Base-by-base conservation (phyloP, 2,797 vertebrate genomes). In the Acropternis orthonyx region DNA sequence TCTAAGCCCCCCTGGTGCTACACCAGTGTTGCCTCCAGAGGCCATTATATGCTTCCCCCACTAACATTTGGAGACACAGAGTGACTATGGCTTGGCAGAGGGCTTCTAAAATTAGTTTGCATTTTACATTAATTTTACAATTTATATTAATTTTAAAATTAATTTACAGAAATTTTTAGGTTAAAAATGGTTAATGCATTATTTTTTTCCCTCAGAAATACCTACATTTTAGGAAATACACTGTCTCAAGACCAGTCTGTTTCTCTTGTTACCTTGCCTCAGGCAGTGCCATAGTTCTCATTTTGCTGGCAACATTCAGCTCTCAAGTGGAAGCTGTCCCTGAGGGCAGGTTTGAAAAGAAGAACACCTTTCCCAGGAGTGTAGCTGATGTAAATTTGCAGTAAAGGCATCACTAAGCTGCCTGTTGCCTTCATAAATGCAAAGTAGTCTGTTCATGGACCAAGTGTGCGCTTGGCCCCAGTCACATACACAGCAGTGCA, bases 11-110 rank as follows among this genome's bases (percentile, higher is more conserved):
- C 44, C 8, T 2, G 3, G 4, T 34, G 16, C 13, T 44, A 19
- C 3, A 8, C 14, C 56, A 11, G 6, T 2, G 2, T 9, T 67
- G 23, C 5, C 92, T 94, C 7, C 19, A 76, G 48, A 66, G 6
- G 12, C 7, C 2, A 1, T 44, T 58, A 6, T 26, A 32, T 32
- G 2, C 18, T 77, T 27, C 23, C 8, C 6, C 11, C 3, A 9
- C 3, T n/a, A 69, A 59, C 13, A 8, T 43, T 12, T 69, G n/a
- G 34, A 59, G 37, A 61, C 27, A 43, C 10, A 4, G 14, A 72
- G 27, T 55, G 20, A 37, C 48, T 67, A 7, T 41, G 14, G 9
- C 30, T 91, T 75, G 36, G 26, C 21, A 76, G 26, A 37, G 4
- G 18, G 11, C 9, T 82, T 27, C 36, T 71, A 37, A 73, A 66